Conservation (phyloP, 2,888 invertebrate species). For the Rambutsinella grinnellia region DNA sequence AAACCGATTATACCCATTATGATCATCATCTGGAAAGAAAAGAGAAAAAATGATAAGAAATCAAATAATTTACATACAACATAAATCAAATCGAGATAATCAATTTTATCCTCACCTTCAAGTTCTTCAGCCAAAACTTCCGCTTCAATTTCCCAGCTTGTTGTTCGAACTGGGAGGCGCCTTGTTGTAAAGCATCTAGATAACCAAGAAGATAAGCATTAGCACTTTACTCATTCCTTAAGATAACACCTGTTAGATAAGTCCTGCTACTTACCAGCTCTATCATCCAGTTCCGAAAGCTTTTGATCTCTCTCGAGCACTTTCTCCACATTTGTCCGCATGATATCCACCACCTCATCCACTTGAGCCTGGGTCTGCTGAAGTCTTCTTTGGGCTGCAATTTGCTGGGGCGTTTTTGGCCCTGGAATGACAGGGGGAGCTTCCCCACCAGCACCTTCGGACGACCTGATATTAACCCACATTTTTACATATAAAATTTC, state of each 20-base stretch:
- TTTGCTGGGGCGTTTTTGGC: conserved; percentile 86
- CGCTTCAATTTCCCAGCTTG: conserved; percentile 96
- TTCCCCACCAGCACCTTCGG: conserved; percentile 71
- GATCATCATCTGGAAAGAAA: conserved; percentile 70
- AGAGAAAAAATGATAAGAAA: too few relatives aligned
- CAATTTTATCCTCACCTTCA: conserved; percentile 76
- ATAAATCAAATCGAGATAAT: neutral
- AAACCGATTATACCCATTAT: conserved; percentile 69
- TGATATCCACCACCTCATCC: conserved; percentile 92
- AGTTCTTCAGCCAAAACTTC: conserved; percentile 98
- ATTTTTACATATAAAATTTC: neutral
- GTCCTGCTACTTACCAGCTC: conserved; percentile 74
- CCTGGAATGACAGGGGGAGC: conserved; percentile 81
- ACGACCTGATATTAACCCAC: neutral
- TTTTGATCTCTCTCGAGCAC: conserved; percentile 96
- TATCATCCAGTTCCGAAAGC: conserved; percentile 92
- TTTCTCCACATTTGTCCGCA: conserved; percentile 96
- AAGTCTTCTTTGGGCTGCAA: conserved; percentile 84
- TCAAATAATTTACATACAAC: neutral
- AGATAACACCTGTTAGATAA: neutral
- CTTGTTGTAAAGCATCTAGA: conserved; percentile 90
- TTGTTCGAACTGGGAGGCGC: conserved; percentile 96
- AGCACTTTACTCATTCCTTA: neutral
- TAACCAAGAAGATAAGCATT: neutral
- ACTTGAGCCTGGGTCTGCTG: conserved; percentile 90